Evolutionary conservation across 2,113 vertebrate genomes (phyloP), one percentile per base, ranked within the genome.

Genomic region (Microcebus jonahi): DNA sequence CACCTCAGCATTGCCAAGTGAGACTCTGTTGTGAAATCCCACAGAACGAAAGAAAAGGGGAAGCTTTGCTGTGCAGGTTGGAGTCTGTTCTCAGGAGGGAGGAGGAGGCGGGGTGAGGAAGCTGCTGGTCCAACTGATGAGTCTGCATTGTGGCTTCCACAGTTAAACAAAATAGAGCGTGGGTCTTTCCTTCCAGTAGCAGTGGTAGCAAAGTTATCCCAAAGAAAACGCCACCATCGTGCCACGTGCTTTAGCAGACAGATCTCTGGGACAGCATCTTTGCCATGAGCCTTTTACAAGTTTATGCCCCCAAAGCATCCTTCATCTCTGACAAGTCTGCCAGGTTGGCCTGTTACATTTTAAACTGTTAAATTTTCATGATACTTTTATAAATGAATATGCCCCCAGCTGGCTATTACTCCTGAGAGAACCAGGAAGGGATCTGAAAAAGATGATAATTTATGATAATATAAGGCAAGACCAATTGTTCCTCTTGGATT

Each of bases 301-400:
- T 97, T 98, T 96, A 97, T 97, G 96, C 80, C 85, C 53, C 97
- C 97, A 98, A 98, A 98, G 82, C 96, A 97, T 98, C 96, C 96
- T 97, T 98, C 98, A 96, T 97, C 73, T 97, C 96, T 98, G 97
- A 98, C 97, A 97, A 97, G 98, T 98, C 98, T 98, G 97, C 97
- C 97, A 98, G 79, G 87, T 75, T 97, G 68, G n/a, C 84, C 95
- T 97, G 97, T 98, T 98, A 97, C 97, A 81, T 98, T 98, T 98
- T 96, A 93, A 97, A 91, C 97, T 96, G 96, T 93, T 97, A 91
- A 96, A 97, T 98, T 98, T 98, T 98, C 96, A 98, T 96, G 98
- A 98, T 97, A 97, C 89, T 88, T 95, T 97, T 97, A 71, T 94
- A 97, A 98, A 98, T 98, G 98, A 98, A 97, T 97, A 88, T 97